phyloP scores from a whole-genome alignment of 2,888 invertebrate species.

The Caenorhabditis sp. region DNA sequence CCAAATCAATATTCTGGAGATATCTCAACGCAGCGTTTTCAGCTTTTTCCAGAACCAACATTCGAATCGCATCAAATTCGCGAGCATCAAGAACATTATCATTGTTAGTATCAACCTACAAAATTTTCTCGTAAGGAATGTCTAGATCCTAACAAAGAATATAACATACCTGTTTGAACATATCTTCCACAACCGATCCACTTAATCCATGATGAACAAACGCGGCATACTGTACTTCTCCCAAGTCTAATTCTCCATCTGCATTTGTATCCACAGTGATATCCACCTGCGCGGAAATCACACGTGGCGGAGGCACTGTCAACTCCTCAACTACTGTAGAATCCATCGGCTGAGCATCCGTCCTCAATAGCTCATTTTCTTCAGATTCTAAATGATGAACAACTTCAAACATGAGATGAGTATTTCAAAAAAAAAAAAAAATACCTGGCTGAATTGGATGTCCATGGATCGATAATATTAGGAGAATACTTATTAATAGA shows the following conservation, averaged over 20 bases:
- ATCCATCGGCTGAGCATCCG: background rate
- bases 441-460: background rate
- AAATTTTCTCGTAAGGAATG: constrained; percentile 4
- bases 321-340: constrained; percentile 2
- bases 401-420: too few species aligned
- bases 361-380: background rate
- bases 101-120: constrained; percentile 48
- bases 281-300: constrained; percentile 49
- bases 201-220: constrained; percentile 69
- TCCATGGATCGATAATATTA: background rate
- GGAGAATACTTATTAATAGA: background rate
- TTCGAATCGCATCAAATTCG: constrained; percentile 67
- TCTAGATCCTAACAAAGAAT: constrained; percentile 10
- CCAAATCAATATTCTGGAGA: constrained; percentile 64
- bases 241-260: constrained; percentile 63
- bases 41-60: constrained; percentile 66
- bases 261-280: constrained; percentile 63
- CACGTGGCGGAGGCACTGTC: constrained; percentile 7
- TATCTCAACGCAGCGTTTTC: constrained; percentile 68
- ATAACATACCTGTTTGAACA: constrained; percentile 66
- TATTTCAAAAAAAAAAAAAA: background rate
- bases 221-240: constrained; percentile 68
- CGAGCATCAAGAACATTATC: constrained; percentile 40
- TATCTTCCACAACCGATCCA: constrained; percentile 65
- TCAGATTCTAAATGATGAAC: background rate